Base-by-base conservation (phyloP, 2,113 vertebrate species). In the Gopherus flavomarginatus region DNA sequence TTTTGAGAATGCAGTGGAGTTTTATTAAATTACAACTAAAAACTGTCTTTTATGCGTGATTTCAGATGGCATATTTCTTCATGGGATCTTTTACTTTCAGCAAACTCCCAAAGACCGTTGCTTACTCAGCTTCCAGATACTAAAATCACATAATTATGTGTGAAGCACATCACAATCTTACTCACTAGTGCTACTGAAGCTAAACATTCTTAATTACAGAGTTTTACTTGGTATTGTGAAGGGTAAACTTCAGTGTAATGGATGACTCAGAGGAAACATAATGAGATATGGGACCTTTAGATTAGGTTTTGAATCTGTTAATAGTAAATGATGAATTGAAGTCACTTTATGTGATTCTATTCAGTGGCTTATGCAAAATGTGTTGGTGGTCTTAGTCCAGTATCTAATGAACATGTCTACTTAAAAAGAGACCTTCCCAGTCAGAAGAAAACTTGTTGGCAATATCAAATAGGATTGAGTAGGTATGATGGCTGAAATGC, bases 251-350 rank as follows among this genome's bases (percentile, higher is more conserved):
- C 4, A 52, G 86, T 44, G 78, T 91, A 92, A 93, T 69, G 47
- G 78, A 80, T 11, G 84, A 84, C 72, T 96, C 86, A 90, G 91
- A 92, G 91, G 96, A 95, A 77, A 95, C 59, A 92, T 92, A 95
- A 91, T 81, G 88, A 95, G 69, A 12, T 87, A 53, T 59, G 92
- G 90, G 84, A 86, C 17, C 3, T 80, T 89, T 94, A 75, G 85
- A 44, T 88, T 83, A 53, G 62, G 44, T 27, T 92, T 87, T 86
- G 83, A 94, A 86, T 89, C 56, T 88, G 10, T 53, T 44, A 38
- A n/a, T 17, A n/a, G 35, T 38, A 72, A 94, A 2, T 88, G 53
- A 53, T 86, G 49, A 94, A 44, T 69, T 69, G 54, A 94, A 89
- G 80, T 69, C 87, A 47, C 38, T 72, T 95, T 90, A 90, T 77